A percentile compares a stretch with the other conserved stretches of the same genome.
These are phyloP conservation scores for Calliphora vicina DNA, from an alignment of 1,140 invertebrate species.

Conservation along the genomic window DNA sequence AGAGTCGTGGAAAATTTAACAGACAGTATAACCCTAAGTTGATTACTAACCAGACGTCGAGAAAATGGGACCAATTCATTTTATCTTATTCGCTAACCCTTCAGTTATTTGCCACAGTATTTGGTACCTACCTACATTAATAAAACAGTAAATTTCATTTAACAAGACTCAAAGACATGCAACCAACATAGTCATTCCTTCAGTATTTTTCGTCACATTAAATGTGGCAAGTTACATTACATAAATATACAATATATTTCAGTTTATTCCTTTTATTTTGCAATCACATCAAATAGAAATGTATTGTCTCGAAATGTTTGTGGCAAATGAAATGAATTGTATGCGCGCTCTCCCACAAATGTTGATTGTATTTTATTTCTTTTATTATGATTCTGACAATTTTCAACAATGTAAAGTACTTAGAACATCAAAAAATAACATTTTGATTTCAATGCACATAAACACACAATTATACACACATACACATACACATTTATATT, in stretches of 20 bases:
- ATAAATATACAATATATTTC: too few relatives aligned
- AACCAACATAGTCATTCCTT: neutral
- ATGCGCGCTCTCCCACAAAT: neutral
- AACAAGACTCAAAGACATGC: neutral
- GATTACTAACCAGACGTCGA: too few relatives aligned
- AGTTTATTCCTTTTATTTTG: neutral
- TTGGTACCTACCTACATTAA: neutral
- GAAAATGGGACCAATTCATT: too few relatives aligned
- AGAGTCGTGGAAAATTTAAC: too few relatives aligned
- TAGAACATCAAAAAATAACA: neutral
- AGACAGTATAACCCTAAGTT: too few relatives aligned
- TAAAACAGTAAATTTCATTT: neutral
- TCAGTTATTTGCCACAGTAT: neutral
- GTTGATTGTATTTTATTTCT: neutral
- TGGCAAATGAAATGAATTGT: neutral
- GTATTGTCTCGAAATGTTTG: neutral
- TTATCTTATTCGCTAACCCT: neutral
- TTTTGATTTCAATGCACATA: neutral
- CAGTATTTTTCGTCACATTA: neutral
- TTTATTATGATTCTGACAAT: neutral
- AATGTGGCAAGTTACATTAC: neutral
- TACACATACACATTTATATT: neutral
- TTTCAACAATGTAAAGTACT: conserved; percentile 9
- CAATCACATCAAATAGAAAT: neutral
- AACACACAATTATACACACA: neutral